Evolutionary conservation across 2,888 invertebrate species (phyloP).

Genomic region (Drosophila affinis): DNA sequence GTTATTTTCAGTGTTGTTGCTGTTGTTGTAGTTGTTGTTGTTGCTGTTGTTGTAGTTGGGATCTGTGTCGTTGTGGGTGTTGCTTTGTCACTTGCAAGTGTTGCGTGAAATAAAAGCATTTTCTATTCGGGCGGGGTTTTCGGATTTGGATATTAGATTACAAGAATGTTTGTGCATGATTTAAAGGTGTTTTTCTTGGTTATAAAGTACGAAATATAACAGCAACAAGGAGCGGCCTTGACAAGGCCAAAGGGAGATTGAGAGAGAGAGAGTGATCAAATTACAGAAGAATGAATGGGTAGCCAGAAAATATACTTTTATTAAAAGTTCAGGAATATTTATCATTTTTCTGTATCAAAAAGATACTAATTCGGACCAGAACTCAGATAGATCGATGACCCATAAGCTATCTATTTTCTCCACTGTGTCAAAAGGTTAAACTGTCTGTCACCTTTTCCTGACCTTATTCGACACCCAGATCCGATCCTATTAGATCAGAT

Average conservation of each 20-base stretch:
- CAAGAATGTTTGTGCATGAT: conserved; percentile 9
- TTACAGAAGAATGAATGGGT: background rate
- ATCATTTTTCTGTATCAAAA: too few species aligned
- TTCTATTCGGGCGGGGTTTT: conserved; percentile 24
- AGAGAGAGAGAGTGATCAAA: background rate
- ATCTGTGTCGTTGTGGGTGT: conserved; percentile 23
- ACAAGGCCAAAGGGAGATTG: background rate
- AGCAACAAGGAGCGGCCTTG: conserved; percentile 11
- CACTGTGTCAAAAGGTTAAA: background rate
- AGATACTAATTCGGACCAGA: too few species aligned
- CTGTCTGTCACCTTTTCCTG: background rate
- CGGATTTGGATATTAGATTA: conserved; percentile 29
- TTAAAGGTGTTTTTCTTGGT: conserved; percentile 4
- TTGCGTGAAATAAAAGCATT: conserved; percentile 45
- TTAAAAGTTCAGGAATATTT: too few species aligned
- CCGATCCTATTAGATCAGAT: background rate
- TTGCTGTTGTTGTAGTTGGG: conserved; percentile 1
- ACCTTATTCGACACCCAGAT: background rate
- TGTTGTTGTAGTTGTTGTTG: conserved; percentile 27
- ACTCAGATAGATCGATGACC: too few species aligned
- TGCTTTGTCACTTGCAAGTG: conserved; percentile 48
- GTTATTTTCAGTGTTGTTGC: conserved; percentile 63
- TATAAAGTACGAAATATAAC: background rate
- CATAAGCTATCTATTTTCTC: too few species aligned
- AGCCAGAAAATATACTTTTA: too few species aligned